Conservation (phyloP, 1,140 invertebrate genomes). For the Papilio xuthus region DNA sequence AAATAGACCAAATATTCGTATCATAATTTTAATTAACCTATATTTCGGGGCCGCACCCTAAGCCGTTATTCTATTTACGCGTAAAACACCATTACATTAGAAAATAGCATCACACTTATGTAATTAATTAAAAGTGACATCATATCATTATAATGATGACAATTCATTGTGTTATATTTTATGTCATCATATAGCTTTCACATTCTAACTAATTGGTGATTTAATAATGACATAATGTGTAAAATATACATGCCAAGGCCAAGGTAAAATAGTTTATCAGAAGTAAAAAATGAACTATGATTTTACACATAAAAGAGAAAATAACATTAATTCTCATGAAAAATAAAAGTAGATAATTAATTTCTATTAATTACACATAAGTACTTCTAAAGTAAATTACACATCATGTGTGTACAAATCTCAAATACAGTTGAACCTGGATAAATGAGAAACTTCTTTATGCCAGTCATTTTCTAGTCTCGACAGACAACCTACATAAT, state of each 20-base stretch:
- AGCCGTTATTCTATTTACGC: neutral
- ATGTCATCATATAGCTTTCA: neutral
- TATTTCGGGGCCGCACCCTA: neutral
- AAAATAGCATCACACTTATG: neutral
- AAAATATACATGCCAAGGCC: neutral
- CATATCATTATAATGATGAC: neutral
- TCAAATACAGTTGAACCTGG: no score
- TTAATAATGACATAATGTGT: neutral
- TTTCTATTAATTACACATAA: neutral
- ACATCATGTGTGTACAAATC: no score
- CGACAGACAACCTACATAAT: no score
- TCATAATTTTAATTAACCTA: neutral
- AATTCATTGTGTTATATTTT: neutral
- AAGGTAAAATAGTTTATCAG: neutral
- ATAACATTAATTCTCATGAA: conserved; percentile 31
- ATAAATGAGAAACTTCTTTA: no score
- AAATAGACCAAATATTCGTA: neutral
- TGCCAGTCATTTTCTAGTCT: no score
- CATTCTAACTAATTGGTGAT: neutral
- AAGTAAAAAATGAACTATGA: neutral
- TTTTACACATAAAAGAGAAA: neutral
- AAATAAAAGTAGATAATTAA: conserved; percentile 25
- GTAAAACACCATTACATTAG: neutral
- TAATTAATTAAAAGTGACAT: neutral
- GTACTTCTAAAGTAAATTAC: no score